These are phyloP conservation scores for Drosophila saltans DNA, from an alignment of 1,140 invertebrate species.

Conservation along the genomic window DNA sequence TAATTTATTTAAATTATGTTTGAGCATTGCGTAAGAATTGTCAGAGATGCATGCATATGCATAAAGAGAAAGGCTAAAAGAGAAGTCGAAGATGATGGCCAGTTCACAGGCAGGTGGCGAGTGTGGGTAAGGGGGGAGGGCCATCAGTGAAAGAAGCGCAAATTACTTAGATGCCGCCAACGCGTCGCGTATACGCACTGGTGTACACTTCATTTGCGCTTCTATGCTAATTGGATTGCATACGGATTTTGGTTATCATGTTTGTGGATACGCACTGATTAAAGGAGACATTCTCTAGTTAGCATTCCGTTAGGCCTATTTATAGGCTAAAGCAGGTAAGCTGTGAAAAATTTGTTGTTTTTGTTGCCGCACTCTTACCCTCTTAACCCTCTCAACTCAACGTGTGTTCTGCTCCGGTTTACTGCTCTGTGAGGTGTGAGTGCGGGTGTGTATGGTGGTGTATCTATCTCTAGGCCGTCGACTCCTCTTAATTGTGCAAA, in stretches of 20 bases:
- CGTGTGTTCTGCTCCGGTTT: neutral
- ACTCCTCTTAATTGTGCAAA: slow-evolving; percentile 34
- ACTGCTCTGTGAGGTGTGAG: neutral
- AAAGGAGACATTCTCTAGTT: slow-evolving; percentile 24
- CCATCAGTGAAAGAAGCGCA: slow-evolving; percentile 13
- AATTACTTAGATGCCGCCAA: slow-evolving; percentile 14
- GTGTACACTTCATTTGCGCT: slow-evolving; percentile 51
- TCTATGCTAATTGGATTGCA: slow-evolving; percentile 63
- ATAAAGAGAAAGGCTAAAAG: slow-evolving; percentile 30
- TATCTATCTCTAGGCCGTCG: neutral
- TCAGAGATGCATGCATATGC: slow-evolving; percentile 29
- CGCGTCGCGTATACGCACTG: slow-evolving; percentile 34
- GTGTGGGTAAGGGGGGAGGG: neutral
- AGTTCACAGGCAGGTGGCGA: neutral
- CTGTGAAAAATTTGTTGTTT: neutral
- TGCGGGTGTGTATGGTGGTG: neutral
- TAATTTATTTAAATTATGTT: slow-evolving; percentile 65
- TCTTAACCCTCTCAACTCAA: neutral
- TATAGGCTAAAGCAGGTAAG: slow-evolving; percentile 10
- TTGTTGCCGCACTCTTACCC: neutral
- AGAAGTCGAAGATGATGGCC: neutral
- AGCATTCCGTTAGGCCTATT: slow-evolving; percentile 11
- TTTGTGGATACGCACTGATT: slow-evolving; percentile 38
- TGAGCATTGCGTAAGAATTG: slow-evolving; percentile 68
- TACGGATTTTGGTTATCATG: slow-evolving; percentile 45